Percentiles rank a stretch among this genome's conserved stretches.
These are phyloP conservation scores for Polydrusus tereticollis DNA, from an alignment of 2,888 invertebrate genomes.

Conservation along the genomic window DNA sequence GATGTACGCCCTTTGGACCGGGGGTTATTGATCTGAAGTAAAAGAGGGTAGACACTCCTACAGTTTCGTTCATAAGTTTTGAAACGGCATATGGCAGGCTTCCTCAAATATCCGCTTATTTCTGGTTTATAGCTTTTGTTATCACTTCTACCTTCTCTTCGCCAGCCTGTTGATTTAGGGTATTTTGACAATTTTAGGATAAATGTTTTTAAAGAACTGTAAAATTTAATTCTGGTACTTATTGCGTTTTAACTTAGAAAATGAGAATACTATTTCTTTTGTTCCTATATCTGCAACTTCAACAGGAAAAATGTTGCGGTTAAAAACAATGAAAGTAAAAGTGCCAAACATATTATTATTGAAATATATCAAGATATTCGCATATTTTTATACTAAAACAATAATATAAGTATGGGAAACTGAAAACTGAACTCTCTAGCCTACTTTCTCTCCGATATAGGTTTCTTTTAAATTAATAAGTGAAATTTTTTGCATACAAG, in stretches of 20 bases:
- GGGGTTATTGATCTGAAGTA: conserved; percentile 15
- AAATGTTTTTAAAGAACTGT: too few relatives aligned
- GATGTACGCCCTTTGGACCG: neutral
- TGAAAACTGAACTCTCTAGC: conserved; percentile 15
- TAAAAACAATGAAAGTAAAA: too few relatives aligned
- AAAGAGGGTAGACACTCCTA: conserved; percentile 19
- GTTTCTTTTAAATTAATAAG: conserved; percentile 25
- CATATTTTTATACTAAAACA: neutral
- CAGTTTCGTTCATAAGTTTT: conserved; percentile 8
- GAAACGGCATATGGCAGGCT: conserved; percentile 4
- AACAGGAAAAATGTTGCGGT: too few relatives aligned
- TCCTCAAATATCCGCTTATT: conserved; percentile 1
- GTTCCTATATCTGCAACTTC: too few relatives aligned
- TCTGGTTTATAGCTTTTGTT: neutral
- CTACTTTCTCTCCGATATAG: conserved; percentile 37
- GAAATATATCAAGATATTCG: neutral
- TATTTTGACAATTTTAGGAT: too few relatives aligned
- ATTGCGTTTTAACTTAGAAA: too few relatives aligned
- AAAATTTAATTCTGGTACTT: too few relatives aligned
- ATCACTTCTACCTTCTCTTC: neutral
- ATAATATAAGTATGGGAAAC: neutral
- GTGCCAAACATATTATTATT: neutral
- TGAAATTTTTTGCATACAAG: conserved; percentile 41
- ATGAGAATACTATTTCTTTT: too few relatives aligned
- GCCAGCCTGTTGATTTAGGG: neutral